Evolutionary conservation across 2,888 invertebrate genomes (phyloP).

Genomic region (Meandrusa payeni): DNA sequence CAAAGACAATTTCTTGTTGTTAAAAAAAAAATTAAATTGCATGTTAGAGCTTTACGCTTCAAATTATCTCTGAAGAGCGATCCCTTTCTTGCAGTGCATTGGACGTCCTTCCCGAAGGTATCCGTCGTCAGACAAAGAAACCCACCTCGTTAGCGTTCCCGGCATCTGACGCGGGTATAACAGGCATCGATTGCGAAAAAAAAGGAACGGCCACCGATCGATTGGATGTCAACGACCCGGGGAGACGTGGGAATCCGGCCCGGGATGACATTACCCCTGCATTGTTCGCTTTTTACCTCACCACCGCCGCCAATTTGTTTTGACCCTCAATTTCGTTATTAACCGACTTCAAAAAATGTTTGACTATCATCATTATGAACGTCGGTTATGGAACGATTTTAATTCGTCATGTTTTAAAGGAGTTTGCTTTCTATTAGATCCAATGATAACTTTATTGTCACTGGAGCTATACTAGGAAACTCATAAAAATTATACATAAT

Average conservation of each 20-base stretch:
- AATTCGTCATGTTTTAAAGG: too few relatives aligned
- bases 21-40: too few relatives aligned
- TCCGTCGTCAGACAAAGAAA: conserved; percentile 34
- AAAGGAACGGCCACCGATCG: conserved; percentile 51
- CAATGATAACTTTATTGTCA: too few relatives aligned
- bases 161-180: conserved; percentile 43
- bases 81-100: conserved; percentile 24
- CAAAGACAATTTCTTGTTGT: too few relatives aligned
- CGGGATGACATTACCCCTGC: conserved; percentile 47
- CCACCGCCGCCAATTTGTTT: conserved; percentile 28
- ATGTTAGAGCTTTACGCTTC: conserved; percentile 1
- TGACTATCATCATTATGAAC: too few relatives aligned
- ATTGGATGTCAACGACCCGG: conserved; percentile 66
- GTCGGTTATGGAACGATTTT: too few relatives aligned
- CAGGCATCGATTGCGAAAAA: conserved; percentile 59
- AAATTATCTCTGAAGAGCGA: conserved; percentile 14
- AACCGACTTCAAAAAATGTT: conserved; percentile 1
- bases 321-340: conserved; percentile 22
- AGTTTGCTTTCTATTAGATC: too few relatives aligned
- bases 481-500: too few relatives aligned
- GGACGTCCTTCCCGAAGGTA: conserved; percentile 36
- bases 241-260: conserved; percentile 65
- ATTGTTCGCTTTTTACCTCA: conserved; percentile 50
- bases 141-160: conserved; percentile 52
- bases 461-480: too few relatives aligned